Evolutionary conservation across 2,797 vertebrate genomes (phyloP), one percentile per base, ranked within the genome.

Genomic region (Sebastes steindachneri): DNA sequence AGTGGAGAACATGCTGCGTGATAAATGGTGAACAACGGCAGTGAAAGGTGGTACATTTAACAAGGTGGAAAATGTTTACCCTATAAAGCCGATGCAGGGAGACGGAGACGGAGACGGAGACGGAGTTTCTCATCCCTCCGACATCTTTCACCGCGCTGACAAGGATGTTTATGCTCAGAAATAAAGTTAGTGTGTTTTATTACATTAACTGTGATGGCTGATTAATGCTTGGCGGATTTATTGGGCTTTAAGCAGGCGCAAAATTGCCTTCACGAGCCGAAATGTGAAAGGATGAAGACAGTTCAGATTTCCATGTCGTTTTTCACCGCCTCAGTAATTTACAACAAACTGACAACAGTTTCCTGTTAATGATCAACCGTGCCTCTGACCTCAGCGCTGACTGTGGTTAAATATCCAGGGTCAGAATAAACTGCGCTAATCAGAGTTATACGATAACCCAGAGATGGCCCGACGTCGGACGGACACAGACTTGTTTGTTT

Each of bases 51-150:
- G 23, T 11, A 45, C 58, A 3, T 88, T 90, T 92, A 90, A 90
- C 88, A 85, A 89, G 89, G 80, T 88, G 89, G 84, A 88, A 91
- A 90, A 85, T 90, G 76, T 92, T 90, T 80, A 80, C 70, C 74
- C 73, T 17, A 4, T 82, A 79, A 86, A 82, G 57, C 51, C 25
- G 7, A 68, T 9, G 66, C 59, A 64, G 64, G 21, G 54, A 77
- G 70, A 69, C 33, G 12, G 41, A 33, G 73, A 64, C 0, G 21
- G 54, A 77, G 70, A 69, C 33, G 12, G 41, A 33, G 73, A 64
- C 0, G n/a, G 58, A 76, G 80, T 55, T 82, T 68, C 63, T 63
- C 80, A 19, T 73, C 68, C 15, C 4, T 45, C 17, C 55, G 3
- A 5, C 83, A 9, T 65, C 65, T 51, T 19, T 80, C 57, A 1